Conservation (phyloP, 2,797 vertebrate species). For the Huso huso region DNA sequence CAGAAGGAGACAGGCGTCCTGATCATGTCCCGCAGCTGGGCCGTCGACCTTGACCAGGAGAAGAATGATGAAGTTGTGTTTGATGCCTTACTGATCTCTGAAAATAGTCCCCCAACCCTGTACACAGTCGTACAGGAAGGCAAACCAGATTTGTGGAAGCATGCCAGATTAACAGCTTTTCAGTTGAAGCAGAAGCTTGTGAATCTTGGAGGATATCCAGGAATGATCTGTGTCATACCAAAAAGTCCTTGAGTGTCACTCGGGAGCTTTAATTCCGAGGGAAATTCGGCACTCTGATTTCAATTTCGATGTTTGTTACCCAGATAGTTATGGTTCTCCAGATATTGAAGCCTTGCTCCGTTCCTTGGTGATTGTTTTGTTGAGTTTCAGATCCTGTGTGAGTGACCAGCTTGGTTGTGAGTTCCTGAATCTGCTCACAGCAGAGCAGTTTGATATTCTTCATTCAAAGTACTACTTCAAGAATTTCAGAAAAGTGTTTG, state of each 20-base stretch:
- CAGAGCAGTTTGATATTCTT: constrained; percentile 41
- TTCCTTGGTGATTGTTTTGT: constrained; percentile 37
- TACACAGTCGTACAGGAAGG: constrained; percentile 20
- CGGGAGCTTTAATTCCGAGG: not conserved
- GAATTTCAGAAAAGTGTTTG: constrained; percentile 29
- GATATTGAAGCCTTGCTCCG: constrained; percentile 21
- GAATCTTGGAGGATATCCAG: constrained; percentile 31
- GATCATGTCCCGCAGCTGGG: constrained; percentile 48
- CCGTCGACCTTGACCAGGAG: constrained; percentile 31
- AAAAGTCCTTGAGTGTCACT: constrained; percentile 22
- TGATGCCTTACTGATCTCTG: constrained; percentile 35
- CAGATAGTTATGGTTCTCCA: constrained; percentile 21
- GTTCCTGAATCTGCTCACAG: constrained; percentile 43
- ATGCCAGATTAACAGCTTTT: constrained; percentile 20
- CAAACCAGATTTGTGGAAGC: constrained; percentile 5
- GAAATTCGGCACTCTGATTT: not conserved
- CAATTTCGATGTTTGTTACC: constrained; percentile 23
- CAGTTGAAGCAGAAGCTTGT: constrained; percentile 42
- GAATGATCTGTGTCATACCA: constrained; percentile 28
- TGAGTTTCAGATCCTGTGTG: constrained; percentile 37
- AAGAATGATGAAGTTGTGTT: constrained; percentile 30
- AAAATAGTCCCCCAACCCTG: constrained; percentile 17
- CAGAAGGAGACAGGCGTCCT: constrained; percentile 20
- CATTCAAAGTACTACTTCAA: constrained; percentile 6
- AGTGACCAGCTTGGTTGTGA: constrained; percentile 38